These are phyloP conservation scores for Aradophagus sp. DNA, from an alignment of 1,140 invertebrate species.

Conservation along the genomic window DNA sequence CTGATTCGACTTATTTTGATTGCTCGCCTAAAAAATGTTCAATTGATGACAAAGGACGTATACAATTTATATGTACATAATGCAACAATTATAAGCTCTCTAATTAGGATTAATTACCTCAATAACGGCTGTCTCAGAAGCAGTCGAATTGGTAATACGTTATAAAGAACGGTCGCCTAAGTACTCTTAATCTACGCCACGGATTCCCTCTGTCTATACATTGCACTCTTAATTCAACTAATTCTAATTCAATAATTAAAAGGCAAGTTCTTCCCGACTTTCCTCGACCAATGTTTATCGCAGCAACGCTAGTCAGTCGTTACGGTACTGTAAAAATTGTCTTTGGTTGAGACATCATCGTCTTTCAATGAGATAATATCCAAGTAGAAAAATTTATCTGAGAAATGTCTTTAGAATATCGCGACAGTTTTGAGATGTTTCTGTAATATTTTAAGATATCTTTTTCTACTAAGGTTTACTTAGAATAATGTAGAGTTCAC, in stretches of 20 bases:
- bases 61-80: conserved; percentile 37
- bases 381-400: too few relatives aligned
- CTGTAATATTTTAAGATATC: too few relatives aligned
- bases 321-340: too few relatives aligned
- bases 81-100: conserved; percentile 22
- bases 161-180: conserved; percentile 22
- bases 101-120: conserved; percentile 19
- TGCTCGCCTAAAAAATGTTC: conserved; percentile 15
- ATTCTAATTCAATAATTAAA: conserved; percentile 26
- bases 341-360: too few relatives aligned
- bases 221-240: conserved; percentile 32
- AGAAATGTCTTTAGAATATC: too few relatives aligned
- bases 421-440: too few relatives aligned
- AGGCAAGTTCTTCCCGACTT: conserved; percentile 24
- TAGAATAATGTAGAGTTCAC: too few relatives aligned
- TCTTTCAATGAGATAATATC: too few relatives aligned
- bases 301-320: too few relatives aligned
- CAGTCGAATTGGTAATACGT: conserved; percentile 9
- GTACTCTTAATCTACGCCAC: conserved; percentile 18
- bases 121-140: conserved; percentile 5
- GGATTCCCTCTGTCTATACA: conserved; percentile 17
- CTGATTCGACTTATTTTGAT: conserved; percentile 14
- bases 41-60: conserved; percentile 21
- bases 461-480: too few relatives aligned
- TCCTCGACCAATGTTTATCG: too few relatives aligned